Evolutionary conservation across 2,888 invertebrate species (phyloP).

Genomic region (Clunio marinus): DNA sequence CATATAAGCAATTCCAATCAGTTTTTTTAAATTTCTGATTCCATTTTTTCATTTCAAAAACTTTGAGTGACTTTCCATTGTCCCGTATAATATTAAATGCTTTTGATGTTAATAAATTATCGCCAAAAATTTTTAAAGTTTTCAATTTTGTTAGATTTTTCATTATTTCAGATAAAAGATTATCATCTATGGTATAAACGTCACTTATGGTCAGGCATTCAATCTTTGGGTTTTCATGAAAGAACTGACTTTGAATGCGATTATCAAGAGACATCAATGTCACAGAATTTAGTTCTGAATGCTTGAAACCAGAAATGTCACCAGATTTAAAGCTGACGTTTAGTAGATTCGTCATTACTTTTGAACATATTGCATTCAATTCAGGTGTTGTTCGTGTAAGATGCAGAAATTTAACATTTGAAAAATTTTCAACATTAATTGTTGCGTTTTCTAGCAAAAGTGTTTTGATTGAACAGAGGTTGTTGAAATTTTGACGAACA

Average conservation of each 20-base stretch:
- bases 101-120: not conserved
- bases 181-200: not conserved
- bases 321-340: not conserved
- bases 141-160: not conserved
- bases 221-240: not conserved
- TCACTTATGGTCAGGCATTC: not conserved
- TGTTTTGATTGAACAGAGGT: too few relatives aligned
- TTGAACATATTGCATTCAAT: not conserved
- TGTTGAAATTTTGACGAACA: too few relatives aligned
- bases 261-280: not conserved
- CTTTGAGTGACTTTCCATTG: not conserved
- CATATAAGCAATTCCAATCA: slow-evolving; percentile 18
- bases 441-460: not conserved
- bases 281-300: not conserved
- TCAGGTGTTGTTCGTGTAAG: not conserved
- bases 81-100: not conserved
- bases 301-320: not conserved
- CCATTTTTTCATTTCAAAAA: slow-evolving; percentile 4
- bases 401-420: not conserved
- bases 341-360: not conserved
- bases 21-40: not conserved
- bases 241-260: not conserved
- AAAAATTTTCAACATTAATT: not conserved
- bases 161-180: not conserved
- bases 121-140: not conserved